These are phyloP conservation scores for Elachura formosa DNA, from an alignment of 2,113 vertebrate species.

Conservation along the genomic window DNA sequence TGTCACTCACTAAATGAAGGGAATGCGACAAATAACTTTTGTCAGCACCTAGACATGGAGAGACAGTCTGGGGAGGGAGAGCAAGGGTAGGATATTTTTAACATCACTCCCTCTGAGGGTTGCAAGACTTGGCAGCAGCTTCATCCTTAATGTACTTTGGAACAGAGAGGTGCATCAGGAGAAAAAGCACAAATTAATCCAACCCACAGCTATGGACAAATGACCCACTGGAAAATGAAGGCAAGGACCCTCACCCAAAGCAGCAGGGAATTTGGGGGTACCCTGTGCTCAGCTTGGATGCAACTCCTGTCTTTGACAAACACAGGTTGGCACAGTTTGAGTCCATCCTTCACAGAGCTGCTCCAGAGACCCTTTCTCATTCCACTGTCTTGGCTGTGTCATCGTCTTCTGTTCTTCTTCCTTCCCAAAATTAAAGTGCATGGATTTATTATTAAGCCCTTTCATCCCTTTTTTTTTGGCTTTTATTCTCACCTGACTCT, in stretches of 20 bases:
- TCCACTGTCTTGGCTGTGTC: fast-evolving
- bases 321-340: too few species aligned
- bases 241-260: neutral
- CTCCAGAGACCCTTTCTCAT: neutral
- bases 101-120: neutral
- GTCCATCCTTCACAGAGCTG: neutral
- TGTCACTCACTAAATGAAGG: conserved; percentile 77
- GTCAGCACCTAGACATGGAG: conserved; percentile 65
- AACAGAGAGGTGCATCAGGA: neutral
- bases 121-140: fast-evolving
- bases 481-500: neutral
- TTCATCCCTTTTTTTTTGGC: neutral
- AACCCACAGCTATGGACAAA: neutral
- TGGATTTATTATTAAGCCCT: neutral
- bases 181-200: neutral
- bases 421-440: neutral
- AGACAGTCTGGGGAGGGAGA: conserved; percentile 14
- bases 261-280: neutral
- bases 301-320: neutral
- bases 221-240: neutral
- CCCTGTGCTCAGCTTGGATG: neutral
- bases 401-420: neutral
- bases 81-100: conserved; percentile 45
- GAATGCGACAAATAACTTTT: conserved; percentile 75
- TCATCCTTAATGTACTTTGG: neutral